Evolutionary conservation across 2,113 vertebrate species (phyloP), one percentile per base, ranked within the genome.

Genomic region (Furnarius figulus): DNA sequence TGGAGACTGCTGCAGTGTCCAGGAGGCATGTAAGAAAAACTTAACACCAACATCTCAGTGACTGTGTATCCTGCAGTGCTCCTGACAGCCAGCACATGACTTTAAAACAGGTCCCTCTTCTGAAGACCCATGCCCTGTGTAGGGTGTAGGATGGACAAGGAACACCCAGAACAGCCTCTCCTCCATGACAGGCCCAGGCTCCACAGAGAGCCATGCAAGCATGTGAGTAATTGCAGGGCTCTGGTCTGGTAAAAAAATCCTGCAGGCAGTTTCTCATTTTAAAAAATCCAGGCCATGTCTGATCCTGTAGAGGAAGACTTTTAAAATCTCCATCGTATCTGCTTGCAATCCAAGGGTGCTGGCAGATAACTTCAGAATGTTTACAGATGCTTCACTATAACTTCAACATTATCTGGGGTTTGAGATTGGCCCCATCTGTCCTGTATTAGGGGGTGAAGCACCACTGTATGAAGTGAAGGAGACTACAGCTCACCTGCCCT

Each of bases 401-500:
- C 37, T 50, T 18, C 14, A 47, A 2, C 5, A 25, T 39, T 28
- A 67, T 12, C n/a, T n/a, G 30, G 20, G 11, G 23, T 28, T 50
- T 80, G 42, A 63, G 46, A 77, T 73, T 24, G 50, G 23, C 24
- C 58, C 82, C 37, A 35, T 44, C n/a, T 1, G 1, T 24, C 21
- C 47, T 12, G 2, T 9, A 23, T 0, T 6, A 47, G 40, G 46
- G 28, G 74, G 35, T 2, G 8, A 71, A 83, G 47, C 42, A 33
- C 10, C 17, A 42, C 35, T 19, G 53, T 17, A 44, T 2, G 71
- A 63, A 73, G 44, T 1, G 67, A 63, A 70, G 58, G 27, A 50
- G 47, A 72, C 21, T 23, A 20, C 3, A 53, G 35, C 96, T 90
- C 87, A 97, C 97, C 97, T 97, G 71, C 98, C 98, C 83, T 98